Conservation (phyloP, 2,797 vertebrate species). For the Presbytis comata region DNA sequence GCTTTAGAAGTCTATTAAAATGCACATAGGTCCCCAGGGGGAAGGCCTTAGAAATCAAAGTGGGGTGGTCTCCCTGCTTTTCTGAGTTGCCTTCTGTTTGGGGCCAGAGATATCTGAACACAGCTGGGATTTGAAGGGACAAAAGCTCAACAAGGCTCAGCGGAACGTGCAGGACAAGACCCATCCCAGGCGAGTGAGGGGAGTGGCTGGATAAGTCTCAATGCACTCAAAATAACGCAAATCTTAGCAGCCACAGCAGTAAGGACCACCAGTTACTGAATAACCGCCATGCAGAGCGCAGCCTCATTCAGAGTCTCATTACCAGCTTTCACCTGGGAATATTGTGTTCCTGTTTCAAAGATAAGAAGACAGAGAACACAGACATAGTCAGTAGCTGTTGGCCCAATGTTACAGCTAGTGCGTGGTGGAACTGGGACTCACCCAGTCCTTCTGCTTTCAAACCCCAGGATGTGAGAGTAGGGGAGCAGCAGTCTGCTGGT, state of each 20-base stretch:
- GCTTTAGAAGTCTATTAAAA: background rate
- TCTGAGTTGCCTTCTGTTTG: background rate
- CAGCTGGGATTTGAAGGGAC: fast-evolving
- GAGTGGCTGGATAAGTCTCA: background rate
- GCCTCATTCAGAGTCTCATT: background rate
- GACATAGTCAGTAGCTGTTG: background rate
- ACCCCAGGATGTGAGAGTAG: too few species aligned
- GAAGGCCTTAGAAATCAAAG: background rate
- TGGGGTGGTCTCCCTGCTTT: background rate
- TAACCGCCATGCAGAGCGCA: fast-evolving
- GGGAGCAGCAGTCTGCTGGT: too few species aligned
- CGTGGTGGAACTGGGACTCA: background rate
- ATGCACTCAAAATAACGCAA: fast-evolving
- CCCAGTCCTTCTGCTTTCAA: background rate
- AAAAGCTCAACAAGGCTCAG: background rate
- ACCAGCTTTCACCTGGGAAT: too few species aligned
- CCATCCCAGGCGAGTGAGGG: background rate
- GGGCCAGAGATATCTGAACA: background rate
- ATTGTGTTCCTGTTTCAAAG: too few species aligned
- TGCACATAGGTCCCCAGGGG: background rate
- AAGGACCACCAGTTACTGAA: background rate
- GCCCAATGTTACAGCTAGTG: background rate
- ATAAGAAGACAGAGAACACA: background rate
- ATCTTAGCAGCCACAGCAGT: too few species aligned
- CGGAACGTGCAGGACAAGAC: background rate